Base-by-base conservation (phyloP, 1,140 invertebrate species). In the Bombus fervidus region DNA sequence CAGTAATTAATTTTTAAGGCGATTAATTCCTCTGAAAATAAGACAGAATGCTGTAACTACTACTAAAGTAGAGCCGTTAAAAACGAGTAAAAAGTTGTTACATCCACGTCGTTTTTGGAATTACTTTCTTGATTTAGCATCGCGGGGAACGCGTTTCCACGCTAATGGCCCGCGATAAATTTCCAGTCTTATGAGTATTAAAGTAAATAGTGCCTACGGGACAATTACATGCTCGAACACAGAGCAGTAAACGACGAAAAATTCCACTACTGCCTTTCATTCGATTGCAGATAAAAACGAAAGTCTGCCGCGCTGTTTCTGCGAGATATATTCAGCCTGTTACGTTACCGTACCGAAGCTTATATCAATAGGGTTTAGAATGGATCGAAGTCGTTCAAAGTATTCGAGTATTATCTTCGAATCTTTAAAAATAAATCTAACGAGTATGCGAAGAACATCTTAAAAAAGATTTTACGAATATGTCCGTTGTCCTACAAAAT, bases 91-190 rank as follows among this genome's bases (percentile, higher is more conserved):
- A 66, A 83, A 82, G 64, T 41, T 31, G 39, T 62, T 62, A 28
- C 62, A n/a, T 22, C 31, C 34, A 28, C 39, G 47, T 43, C 59
- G 81, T 76, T 85, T 64, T 43, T 9, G 9, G 31, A 43, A 79
- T 76, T 87, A 84, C 34, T 22, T 13, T 37, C 43, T 69, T 88
- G 81, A 88, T 88, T 88, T 88, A 88, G 43, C 25, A 53, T 68
- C 47, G 39, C 47, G 28, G 15, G 2, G 25, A 39, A 3, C n/a
- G 53, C 31, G 34, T 66, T 87, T 25, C 37, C 53, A 57, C 69
- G 59, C 82, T 87, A 88, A 88, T 88, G 59, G 62, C 43, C 57
- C 22, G 5, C 81, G 9, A 85, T 88, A 88, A 88, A 88, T 88
- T 88, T 2, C 57, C 31, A 34, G 18, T 43, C 66, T 83, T 78